A percentile compares a stretch with the other conserved stretches of the same genome.
Conservation (phyloP, 2,797 vertebrate species). For the Sebastes trivittatus region DNA sequence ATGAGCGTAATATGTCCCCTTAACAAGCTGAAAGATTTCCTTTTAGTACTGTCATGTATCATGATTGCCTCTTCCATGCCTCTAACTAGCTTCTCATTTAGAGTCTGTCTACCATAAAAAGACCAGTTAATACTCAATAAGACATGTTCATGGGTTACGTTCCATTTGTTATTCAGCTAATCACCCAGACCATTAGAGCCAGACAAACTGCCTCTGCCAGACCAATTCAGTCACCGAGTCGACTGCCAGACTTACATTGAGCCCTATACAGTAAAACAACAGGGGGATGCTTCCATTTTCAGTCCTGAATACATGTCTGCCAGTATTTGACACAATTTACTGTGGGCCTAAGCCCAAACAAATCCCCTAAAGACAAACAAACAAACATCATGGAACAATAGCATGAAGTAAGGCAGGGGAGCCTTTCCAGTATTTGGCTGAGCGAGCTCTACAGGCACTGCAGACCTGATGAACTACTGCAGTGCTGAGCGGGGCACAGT, state of each 20-base stretch:
- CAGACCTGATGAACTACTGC: conserved; percentile 27
- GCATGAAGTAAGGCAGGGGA: conserved; percentile 42
- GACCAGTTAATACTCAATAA: conserved; percentile 58
- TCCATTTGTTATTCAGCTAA: conserved; percentile 74
- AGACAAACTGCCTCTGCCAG: conserved; percentile 65
- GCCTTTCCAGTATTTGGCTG: conserved; percentile 39
- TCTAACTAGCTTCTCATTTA: conserved; percentile 45
- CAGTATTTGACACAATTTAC: conserved; percentile 59
- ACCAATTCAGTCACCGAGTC: conserved; percentile 40
- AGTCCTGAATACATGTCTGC: conserved; percentile 42
- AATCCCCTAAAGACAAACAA: conserved; percentile 70
- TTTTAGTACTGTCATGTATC: conserved; percentile 2
- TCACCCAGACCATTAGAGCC: conserved; percentile 67
- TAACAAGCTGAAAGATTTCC: conserved; percentile 9
- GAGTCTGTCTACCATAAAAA: conserved; percentile 50
- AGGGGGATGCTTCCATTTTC: conserved; percentile 49
- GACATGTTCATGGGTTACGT: conserved; percentile 54
- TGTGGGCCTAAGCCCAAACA: conserved; percentile 45
- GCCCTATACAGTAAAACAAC: conserved; percentile 64
- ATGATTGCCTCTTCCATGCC: conserved; percentile 3
- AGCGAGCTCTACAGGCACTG: conserved; percentile 18
- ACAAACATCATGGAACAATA: conserved; percentile 67
- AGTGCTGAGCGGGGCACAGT: conserved; percentile 1
- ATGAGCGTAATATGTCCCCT: too few species aligned
- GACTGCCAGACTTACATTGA: conserved; percentile 51